phyloP scores from a whole-genome alignment of 2,113 vertebrate genomes.

The Potamarius usumacintae region DNA sequence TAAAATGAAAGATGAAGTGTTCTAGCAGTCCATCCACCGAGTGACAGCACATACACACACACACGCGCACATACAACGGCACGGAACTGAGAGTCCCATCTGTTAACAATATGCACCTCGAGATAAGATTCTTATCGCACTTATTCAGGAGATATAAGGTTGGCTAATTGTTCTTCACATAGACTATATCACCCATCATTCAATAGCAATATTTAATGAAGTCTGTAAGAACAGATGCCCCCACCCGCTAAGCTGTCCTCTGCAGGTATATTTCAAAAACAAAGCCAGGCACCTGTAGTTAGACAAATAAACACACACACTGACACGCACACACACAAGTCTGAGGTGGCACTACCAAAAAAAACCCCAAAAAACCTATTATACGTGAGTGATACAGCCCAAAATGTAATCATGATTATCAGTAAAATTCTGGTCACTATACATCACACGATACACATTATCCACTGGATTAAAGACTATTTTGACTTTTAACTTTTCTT shows the following conservation, averaged over 20 bases:
- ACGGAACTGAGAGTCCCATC: constrained; percentile 31
- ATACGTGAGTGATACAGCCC: neutral
- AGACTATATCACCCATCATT: constrained; percentile 41
- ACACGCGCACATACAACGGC: constrained; percentile 15
- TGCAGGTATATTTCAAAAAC: constrained; percentile 42
- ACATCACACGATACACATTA: neutral
- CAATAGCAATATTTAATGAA: constrained; percentile 61
- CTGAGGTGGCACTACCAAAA: neutral
- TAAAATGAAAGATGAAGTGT: constrained; percentile 76
- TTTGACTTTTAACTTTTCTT: neutral
- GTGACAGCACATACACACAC: constrained; percentile 53
- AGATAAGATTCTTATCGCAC: constrained; percentile 46
- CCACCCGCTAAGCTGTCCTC: constrained; percentile 61
- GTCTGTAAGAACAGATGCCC: constrained; percentile 66
- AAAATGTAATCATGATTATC: neutral
- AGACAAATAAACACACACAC: constrained; percentile 28
- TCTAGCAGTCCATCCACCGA: constrained; percentile 66
- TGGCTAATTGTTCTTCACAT: constrained; percentile 38
- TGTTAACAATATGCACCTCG: constrained; percentile 49
- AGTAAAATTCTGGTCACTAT: neutral
- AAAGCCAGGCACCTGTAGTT: constrained; percentile 30
- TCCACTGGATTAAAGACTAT: neutral
- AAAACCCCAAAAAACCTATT: neutral
- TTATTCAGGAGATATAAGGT: constrained; percentile 19
- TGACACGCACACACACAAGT: neutral